Conservation (phyloP, 2,797 vertebrate species). For the Xenopus petersii region DNA sequence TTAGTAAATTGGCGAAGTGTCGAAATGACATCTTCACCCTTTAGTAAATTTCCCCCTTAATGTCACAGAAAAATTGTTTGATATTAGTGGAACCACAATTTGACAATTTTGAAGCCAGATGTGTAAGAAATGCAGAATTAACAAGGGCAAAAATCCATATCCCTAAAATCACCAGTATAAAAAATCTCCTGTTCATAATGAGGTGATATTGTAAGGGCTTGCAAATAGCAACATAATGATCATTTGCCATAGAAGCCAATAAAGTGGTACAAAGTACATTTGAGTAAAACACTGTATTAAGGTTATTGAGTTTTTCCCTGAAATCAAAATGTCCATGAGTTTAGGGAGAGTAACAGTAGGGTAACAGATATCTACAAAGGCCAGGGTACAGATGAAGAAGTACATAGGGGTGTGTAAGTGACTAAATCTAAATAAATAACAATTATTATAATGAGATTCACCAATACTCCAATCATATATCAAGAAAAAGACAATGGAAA, state of each 20-base stretch:
- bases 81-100: constrained; percentile 45
- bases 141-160: constrained; percentile 39
- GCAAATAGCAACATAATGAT: constrained; percentile 25
- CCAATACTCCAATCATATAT: too few relatives aligned
- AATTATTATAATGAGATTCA: constrained; percentile 5
- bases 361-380: constrained; percentile 35
- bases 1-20: too few relatives aligned
- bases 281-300: constrained; percentile 11
- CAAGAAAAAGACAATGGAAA: too few relatives aligned
- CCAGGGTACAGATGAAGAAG: constrained; percentile 35
- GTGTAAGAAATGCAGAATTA: constrained; percentile 41
- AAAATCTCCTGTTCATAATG: too few relatives aligned
- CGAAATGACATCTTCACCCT: too few relatives aligned
- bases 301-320: background rate
- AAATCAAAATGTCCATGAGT: constrained; percentile 4
- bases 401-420: constrained; percentile 32
- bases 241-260: background rate
- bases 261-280: constrained; percentile 29
- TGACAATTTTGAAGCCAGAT: constrained; percentile 28
- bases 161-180: constrained; percentile 4
- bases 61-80: constrained; percentile 20
- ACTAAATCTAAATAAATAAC: background rate
- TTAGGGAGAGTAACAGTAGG: constrained; percentile 30
- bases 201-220: too few relatives aligned
- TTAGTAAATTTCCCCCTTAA: too few relatives aligned